phyloP scores from a whole-genome alignment of 1,140 invertebrate species.

The Coptotermes formosanus region DNA sequence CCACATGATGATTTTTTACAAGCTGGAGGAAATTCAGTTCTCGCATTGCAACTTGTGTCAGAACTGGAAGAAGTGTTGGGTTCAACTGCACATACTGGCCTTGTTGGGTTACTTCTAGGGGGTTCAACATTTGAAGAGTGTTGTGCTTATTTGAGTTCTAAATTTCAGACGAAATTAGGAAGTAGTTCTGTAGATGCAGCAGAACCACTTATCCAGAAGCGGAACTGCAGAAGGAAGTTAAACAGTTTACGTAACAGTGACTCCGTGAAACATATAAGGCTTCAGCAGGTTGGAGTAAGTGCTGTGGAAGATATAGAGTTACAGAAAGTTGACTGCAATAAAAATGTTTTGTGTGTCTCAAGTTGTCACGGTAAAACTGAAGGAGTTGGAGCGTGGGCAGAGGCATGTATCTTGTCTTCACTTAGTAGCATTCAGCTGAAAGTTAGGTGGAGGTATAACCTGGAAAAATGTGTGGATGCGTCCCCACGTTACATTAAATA shows the following conservation, averaged over 20 bases:
- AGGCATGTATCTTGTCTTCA: neutral
- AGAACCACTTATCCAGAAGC: neutral
- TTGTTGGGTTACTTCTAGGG: neutral
- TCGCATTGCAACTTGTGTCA: constrained; percentile 21
- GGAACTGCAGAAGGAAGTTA: neutral
- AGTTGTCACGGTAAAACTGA: constrained; percentile 25
- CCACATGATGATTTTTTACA: constrained; percentile 18
- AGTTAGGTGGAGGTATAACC: constrained; percentile 57
- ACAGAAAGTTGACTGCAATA: neutral
- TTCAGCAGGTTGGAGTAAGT: neutral
- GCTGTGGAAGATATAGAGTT: neutral
- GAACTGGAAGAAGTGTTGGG: constrained; percentile 25
- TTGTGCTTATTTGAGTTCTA: neutral
- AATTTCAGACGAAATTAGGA: neutral
- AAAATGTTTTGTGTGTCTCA: neutral
- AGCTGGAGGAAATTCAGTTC: constrained; percentile 31
- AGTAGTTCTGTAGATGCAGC: neutral
- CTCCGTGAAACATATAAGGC: neutral
- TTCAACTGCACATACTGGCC: neutral
- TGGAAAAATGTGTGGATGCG: constrained; percentile 71
- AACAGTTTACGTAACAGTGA: neutral
- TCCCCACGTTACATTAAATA: constrained; percentile 57
- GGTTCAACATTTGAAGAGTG: constrained; percentile 20
- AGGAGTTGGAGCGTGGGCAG: neutral
- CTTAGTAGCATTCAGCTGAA: constrained; percentile 15